Evolutionary conservation across 2,888 invertebrate genomes (phyloP), one percentile per base, ranked within the genome.

Genomic region (Leptarthrus brevirostris): DNA sequence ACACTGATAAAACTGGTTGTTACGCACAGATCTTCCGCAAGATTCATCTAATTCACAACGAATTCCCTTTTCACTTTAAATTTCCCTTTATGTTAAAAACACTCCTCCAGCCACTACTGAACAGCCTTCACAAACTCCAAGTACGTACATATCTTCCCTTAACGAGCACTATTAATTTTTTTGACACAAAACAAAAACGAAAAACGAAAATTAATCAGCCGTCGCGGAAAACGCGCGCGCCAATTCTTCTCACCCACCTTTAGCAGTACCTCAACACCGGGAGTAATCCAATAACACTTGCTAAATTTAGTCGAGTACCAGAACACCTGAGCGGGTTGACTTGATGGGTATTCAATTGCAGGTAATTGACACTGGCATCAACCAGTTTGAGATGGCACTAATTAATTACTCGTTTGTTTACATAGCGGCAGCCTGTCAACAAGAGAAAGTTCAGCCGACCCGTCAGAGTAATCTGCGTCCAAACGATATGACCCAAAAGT

Each of bases 221-320:
- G 49, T 18, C 20, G 49, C 2, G 16, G 20, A 16, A 18, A 49
- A 12, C 49, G 49, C 49, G 49, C 34, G 30, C 40, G 58, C 20
- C 58, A 20, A 36, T 40, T 5, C 2, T 58, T 58, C 18, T 36
- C 58, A 22, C 58, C 36, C 58, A 18, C 40, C 12, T 36, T 36
- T 18, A 58, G n/a, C n/a, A 26, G n/a, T n/a, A n/a, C n/a, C n/a
- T 18, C 58, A 58, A 18, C 5, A 58, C 18, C 40, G 12, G 26
- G n/a, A 54, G 64, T 64, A 64, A 64, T 64, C 64, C 47, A 47
- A 64, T 64, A 44, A 24, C 64, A 64, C 64, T 64, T 64, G 47
- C 64, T 18, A 64, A 47, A 24, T 64, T 64, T 44, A 44, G 64
- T 64, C 14, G n/a, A 64, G 12, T 12, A 20, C 22, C 8, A 2